phyloP scores from a whole-genome alignment of 2,113 vertebrate species.

The Oostethus manadensis region DNA sequence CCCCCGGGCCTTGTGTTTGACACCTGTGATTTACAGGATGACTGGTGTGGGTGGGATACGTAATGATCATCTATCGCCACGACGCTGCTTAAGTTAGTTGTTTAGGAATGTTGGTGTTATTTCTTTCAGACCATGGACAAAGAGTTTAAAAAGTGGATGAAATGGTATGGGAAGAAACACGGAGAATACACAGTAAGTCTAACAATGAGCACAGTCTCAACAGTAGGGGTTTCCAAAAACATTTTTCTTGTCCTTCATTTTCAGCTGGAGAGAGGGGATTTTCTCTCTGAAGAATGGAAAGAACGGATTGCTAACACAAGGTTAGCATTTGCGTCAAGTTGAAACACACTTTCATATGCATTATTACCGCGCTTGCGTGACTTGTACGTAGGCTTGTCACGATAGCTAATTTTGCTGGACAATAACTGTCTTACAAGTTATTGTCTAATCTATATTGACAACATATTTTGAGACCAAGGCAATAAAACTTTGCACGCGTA shows the following conservation, averaged over 20 bases:
- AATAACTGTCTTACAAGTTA: no score
- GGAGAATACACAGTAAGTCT: constrained; percentile 97
- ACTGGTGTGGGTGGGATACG: no score
- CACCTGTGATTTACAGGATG: no score
- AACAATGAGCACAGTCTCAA: neutral
- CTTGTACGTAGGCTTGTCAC: no score
- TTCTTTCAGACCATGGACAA: constrained; percentile 88
- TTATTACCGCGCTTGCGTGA: neutral
- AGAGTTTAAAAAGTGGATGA: constrained; percentile 99
- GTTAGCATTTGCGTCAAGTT: constrained; percentile 55
- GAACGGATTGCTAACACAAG: constrained; percentile 98
- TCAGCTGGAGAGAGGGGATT: constrained; percentile 96
- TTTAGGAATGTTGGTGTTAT: neutral
- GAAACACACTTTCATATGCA: neutral
- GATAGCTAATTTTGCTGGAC: no score
- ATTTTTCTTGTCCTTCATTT: constrained; percentile 22
- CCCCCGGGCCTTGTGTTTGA: no score
- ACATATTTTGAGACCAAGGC: no score
- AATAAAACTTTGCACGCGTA: no score
- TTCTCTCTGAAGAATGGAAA: constrained; percentile 97
- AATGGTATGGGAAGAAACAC: constrained; percentile 99
- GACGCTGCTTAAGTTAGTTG: neutral
- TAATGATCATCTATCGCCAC: no score
- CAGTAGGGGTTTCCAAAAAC: neutral
- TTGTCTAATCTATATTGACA: no score